phyloP scores from a whole-genome alignment of 2,888 invertebrate genomes.

The Pasiphila rectangulata region DNA sequence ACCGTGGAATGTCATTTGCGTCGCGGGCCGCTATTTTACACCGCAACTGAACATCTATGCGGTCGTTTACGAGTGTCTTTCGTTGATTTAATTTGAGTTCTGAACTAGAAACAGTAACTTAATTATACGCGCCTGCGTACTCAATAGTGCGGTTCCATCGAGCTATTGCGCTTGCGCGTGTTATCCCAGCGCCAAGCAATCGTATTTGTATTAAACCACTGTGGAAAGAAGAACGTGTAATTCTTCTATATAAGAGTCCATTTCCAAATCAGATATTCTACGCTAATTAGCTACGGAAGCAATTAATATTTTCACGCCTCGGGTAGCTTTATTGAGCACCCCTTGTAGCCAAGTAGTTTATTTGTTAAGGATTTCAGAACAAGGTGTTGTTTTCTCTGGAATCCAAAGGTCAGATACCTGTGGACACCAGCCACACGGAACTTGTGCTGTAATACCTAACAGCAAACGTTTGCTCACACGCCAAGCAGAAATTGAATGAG shows the following conservation, averaged over 20 bases:
- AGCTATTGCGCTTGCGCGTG: conserved; percentile 45
- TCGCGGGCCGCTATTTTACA: conserved; percentile 59
- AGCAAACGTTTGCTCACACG: conserved; percentile 27
- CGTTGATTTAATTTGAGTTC: conserved; percentile 58
- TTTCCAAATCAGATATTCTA: conserved; percentile 11
- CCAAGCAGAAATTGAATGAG: conserved; percentile 39
- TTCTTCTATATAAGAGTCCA: conserved; percentile 26
- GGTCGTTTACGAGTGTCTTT: conserved; percentile 53
- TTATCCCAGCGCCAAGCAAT: conserved; percentile 43
- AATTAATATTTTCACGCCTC: conserved; percentile 11
- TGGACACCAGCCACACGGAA: not conserved
- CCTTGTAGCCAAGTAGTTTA: not conserved
- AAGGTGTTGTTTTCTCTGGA: not conserved
- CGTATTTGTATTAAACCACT: conserved; percentile 43
- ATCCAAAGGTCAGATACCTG: conserved; percentile 4
- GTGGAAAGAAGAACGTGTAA: conserved; percentile 41
- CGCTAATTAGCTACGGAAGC: conserved; percentile 6
- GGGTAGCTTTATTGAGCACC: not conserved
- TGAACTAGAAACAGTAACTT: conserved; percentile 47
- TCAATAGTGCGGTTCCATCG: conserved; percentile 44
- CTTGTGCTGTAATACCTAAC: conserved; percentile 13
- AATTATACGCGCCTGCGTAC: conserved; percentile 44
- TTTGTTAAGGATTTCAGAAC: not conserved
- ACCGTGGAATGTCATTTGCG: conserved; percentile 68
- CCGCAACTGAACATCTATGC: conserved; percentile 59